Evolutionary conservation across 2,888 invertebrate genomes (phyloP).

Genomic region (Cheilosia variabilis): DNA sequence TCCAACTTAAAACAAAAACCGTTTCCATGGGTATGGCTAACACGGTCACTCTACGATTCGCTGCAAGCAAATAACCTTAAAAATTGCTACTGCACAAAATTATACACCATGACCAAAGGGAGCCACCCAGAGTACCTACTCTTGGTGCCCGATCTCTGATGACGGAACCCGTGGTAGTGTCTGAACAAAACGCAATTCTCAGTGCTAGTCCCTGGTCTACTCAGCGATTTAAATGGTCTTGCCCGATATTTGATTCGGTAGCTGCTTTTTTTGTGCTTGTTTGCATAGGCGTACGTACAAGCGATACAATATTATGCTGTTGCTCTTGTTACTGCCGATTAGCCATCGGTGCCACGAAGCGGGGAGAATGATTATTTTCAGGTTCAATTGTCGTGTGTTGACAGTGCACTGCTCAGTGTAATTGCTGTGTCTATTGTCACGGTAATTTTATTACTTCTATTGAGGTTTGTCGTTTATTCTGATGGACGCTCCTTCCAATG

Average conservation of each 20-base stretch:
- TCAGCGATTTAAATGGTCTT: conserved; percentile 7
- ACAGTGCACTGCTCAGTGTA: conserved; percentile 66
- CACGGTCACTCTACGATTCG: conserved; percentile 53
- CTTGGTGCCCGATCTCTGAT: conserved; percentile 2
- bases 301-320: neutral
- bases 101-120: conserved; percentile 59
- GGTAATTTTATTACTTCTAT: conserved; percentile 60
- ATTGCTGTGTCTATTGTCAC: conserved; percentile 66
- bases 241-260: conserved; percentile 30
- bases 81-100: conserved; percentile 64
- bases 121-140: conserved; percentile 1
- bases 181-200: conserved; percentile 34
- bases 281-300: conserved; percentile 44
- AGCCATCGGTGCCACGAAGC: conserved; percentile 32
- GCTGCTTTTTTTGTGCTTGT: conserved; percentile 21
- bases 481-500: conserved; percentile 43
- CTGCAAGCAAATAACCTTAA: conserved; percentile 59
- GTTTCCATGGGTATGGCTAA: conserved; percentile 48
- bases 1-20: conserved; percentile 21
- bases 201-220: conserved; percentile 11
- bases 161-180: neutral
- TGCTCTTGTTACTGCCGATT: neutral
- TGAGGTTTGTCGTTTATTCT: conserved; percentile 54
- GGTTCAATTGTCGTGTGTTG: conserved; percentile 66
- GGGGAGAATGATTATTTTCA: conserved; percentile 61